Evolutionary conservation across 2,113 vertebrate species (phyloP).

Genomic region (Vulpes ferrilata): DNA sequence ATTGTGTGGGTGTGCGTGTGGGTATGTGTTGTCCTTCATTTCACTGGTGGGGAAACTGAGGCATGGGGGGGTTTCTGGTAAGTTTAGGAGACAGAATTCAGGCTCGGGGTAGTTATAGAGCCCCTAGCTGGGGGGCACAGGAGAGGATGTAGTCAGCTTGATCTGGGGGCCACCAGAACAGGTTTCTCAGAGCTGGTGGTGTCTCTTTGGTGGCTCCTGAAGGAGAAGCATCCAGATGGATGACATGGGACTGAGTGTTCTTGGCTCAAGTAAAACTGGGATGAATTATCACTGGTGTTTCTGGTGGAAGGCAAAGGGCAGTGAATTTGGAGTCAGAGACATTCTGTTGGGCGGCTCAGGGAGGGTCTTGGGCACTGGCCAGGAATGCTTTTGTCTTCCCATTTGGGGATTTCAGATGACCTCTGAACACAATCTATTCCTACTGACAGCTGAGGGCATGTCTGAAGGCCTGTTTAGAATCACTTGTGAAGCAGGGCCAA

Average conservation of each 20-base stretch:
- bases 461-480: slow-evolving; percentile 24
- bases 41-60: background rate
- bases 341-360: background rate
- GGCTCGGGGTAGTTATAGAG: background rate
- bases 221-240: background rate
- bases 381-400: background rate
- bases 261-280: background rate
- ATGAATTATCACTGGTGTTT: background rate
- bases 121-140: background rate
- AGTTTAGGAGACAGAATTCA: background rate
- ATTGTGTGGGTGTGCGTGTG: background rate
- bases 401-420: background rate
- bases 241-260: background rate
- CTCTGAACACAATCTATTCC: background rate
- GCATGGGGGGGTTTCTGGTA: background rate
- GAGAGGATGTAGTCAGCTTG: background rate
- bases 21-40: background rate
- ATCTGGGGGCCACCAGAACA: background rate
- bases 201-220: background rate
- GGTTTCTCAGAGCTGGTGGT: background rate
- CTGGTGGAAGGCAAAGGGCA: background rate
- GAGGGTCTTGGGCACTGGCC: background rate
- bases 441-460: background rate
- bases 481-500: background rate
- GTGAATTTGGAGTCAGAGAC: background rate